Percentiles rank a stretch among this genome's conserved stretches.
Evolutionary conservation across 1,140 invertebrate species (phyloP).

Genomic region (Sipha flava): DNA sequence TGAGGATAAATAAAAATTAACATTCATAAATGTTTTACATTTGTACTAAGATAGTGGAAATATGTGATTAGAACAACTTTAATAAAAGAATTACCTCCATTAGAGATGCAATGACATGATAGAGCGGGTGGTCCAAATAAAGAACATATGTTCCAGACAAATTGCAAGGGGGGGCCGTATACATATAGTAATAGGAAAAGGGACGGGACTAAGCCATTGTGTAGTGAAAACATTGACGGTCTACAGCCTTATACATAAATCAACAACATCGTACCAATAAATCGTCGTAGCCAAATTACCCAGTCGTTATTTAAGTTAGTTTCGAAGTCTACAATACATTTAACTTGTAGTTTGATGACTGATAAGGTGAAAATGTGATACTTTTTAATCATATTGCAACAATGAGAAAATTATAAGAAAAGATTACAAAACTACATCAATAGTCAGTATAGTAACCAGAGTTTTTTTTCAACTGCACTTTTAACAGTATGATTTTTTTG

Average conservation of each 20-base stretch:
- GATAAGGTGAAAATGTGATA: not conserved
- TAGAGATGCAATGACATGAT: not conserved
- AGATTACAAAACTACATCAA: too few species aligned
- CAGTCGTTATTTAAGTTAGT: conserved; percentile 16
- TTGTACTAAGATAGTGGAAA: not conserved
- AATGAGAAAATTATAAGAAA: not conserved
- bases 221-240: conserved; percentile 8
- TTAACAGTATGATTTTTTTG: too few species aligned
- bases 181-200: not conserved
- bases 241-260: conserved; percentile 19
- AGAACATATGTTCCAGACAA: not conserved
- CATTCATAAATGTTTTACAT: not conserved
- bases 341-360: conserved; percentile 3
- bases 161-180: not conserved
- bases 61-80: not conserved
- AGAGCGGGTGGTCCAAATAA: not conserved
- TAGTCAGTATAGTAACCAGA: too few species aligned
- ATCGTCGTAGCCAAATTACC: not conserved
- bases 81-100: not conserved
- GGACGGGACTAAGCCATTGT: not conserved
- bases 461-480: too few species aligned
- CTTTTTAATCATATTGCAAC: not conserved
- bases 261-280: not conserved
- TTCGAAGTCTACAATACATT: not conserved
- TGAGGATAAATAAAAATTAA: not conserved